Percentiles rank a stretch among this genome's conserved stretches.
phyloP scores from a whole-genome alignment of 2,113 vertebrate genomes.

The Passerina amoena region DNA sequence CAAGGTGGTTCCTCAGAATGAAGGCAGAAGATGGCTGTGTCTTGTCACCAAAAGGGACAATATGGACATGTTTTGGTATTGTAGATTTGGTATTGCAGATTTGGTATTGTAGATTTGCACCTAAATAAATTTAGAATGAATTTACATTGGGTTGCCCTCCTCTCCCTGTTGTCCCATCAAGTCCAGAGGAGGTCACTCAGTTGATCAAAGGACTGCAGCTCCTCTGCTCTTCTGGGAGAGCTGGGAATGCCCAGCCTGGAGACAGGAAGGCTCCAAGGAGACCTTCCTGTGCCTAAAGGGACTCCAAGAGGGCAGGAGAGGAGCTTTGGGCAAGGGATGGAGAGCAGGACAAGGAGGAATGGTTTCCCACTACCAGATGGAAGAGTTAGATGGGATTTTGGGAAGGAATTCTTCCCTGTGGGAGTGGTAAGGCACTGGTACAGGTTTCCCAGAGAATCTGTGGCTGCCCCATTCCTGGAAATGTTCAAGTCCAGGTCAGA shows the following conservation, averaged over 20 bases:
- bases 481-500: rapidly evolving
- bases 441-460: neutral
- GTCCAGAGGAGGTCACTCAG: too few species aligned
- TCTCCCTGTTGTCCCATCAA: neutral
- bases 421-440: neutral
- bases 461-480: neutral
- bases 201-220: neutral
- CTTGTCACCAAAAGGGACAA: neutral
- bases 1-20: neutral
- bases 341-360: rapidly evolving
- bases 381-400: neutral
- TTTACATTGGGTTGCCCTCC: neutral
- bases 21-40: neutral
- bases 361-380: neutral
- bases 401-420: neutral
- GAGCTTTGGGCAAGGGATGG: neutral
- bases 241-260: neutral
- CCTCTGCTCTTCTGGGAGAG: neutral
- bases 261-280: neutral
- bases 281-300: neutral
- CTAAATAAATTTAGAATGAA: neutral
- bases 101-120: neutral
- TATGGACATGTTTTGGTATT: neutral
- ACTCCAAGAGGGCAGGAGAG: neutral
- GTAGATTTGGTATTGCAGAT: neutral